Conservation (phyloP, 2,113 vertebrate genomes). For the Campylorhamphus procurvoides region DNA sequence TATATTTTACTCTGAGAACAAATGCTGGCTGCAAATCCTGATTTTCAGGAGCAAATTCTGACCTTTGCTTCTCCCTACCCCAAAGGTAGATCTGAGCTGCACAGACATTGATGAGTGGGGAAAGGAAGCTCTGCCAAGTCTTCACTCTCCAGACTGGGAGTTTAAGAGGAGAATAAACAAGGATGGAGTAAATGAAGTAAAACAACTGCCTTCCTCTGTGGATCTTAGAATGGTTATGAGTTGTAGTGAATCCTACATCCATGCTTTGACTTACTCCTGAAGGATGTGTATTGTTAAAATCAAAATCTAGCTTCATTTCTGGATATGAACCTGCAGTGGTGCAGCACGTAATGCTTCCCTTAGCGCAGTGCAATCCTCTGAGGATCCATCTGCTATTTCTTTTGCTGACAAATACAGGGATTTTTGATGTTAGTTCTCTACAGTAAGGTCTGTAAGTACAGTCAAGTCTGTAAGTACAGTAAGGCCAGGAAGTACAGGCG, state of each 20-base stretch:
- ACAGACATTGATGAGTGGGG: neutral
- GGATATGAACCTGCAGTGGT: neutral
- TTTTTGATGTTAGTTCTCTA: neutral
- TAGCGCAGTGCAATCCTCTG: neutral
- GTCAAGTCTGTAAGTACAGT: too few relatives aligned
- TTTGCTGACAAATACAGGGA: fast-evolving
- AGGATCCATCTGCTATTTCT: neutral
- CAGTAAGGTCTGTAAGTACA: neutral
- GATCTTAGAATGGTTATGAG: neutral
- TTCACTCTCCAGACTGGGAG: neutral
- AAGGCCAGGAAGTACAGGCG: neutral
- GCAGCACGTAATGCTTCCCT: neutral
- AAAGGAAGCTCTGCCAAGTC: neutral
- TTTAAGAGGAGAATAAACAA: neutral
- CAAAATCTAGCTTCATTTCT: neutral
- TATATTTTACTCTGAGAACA: neutral
- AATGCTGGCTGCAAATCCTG: neutral
- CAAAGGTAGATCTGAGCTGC: neutral
- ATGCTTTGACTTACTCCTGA: neutral
- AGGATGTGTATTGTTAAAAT: neutral
- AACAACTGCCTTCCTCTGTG: neutral
- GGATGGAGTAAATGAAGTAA: neutral
- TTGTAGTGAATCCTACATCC: neutral
- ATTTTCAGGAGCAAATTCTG: neutral
- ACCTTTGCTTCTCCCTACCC: neutral